Conservation (phyloP, 1,140 invertebrate genomes). For the Bursaphelenchus mucronatus region DNA sequence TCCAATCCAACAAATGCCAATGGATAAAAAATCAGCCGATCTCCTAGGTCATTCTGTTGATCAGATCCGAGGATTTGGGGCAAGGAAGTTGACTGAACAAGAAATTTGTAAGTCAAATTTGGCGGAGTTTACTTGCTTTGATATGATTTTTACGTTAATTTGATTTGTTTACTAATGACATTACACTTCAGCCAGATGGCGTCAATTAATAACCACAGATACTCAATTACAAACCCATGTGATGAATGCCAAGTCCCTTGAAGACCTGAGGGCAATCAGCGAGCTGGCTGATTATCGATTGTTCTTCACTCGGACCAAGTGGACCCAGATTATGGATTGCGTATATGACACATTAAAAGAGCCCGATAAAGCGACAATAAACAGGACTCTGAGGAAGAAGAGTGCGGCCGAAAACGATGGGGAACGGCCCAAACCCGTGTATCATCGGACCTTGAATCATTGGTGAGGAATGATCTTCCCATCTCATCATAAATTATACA, state of each 20-base stretch:
- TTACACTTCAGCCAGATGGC: conserved; percentile 39
- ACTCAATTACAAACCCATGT: conserved; percentile 31
- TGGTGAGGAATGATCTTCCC: no score
- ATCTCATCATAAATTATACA: no score
- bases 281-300: conserved; percentile 43
- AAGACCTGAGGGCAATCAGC: conserved; percentile 42
- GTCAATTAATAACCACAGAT: conserved; percentile 41
- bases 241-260: conserved; percentile 24
- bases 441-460: no score
- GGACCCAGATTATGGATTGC: conserved; percentile 49
- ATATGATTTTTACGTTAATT: conserved; percentile 8
- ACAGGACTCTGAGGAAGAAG: no score
- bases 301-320: conserved; percentile 45
- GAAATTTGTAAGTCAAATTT: conserved; percentile 32
- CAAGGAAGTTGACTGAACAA: conserved; percentile 44
- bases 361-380: no score
- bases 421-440: no score
- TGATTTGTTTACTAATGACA: neutral
- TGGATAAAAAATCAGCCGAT: conserved; percentile 26
- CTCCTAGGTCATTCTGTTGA: conserved; percentile 24
- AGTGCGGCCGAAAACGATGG: no score
- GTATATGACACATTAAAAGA: conserved; percentile 25
- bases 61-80: conserved; percentile 39
- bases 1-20: conserved; percentile 27
- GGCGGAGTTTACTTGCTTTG: neutral